phyloP scores from a whole-genome alignment of 1,140 invertebrate genomes.

The Scaptomyza montana region DNA sequence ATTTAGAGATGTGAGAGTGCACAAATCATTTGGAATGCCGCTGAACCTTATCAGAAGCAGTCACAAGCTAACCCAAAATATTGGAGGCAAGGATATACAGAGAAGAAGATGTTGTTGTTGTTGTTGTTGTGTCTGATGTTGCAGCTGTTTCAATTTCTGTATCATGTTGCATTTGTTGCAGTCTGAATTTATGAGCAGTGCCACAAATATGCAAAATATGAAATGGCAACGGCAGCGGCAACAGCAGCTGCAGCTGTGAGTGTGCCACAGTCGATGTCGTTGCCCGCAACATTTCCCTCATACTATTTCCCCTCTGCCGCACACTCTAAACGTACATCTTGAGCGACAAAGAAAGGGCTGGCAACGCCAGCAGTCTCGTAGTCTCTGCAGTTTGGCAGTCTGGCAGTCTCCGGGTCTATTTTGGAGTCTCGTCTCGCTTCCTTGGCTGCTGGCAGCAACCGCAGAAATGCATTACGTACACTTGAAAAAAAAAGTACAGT shows the following conservation, averaged over 20 bases:
- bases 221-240: neutral
- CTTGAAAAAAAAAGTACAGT: no score
- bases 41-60: slow-evolving; percentile 38
- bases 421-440: neutral
- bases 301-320: neutral
- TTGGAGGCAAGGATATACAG: neutral
- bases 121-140: neutral
- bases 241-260: neutral
- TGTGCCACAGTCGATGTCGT: slow-evolving; percentile 11
- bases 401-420: slow-evolving; percentile 12
- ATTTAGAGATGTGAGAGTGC: slow-evolving; percentile 21
- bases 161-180: neutral
- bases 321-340: slow-evolving; percentile 8
- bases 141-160: slow-evolving; percentile 11
- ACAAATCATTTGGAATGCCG: slow-evolving; percentile 44
- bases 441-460: slow-evolving; percentile 46
- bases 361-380: slow-evolving; percentile 5
- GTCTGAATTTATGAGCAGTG: slow-evolving; percentile 35
- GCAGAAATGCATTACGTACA: slow-evolving; percentile 72
- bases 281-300: neutral
- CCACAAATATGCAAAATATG: slow-evolving; percentile 57
- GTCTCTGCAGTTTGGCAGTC: slow-evolving; percentile 13
- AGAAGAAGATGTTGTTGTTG: neutral
- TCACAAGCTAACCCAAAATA: neutral
- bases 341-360: slow-evolving; percentile 43